phyloP scores from a whole-genome alignment of 2,113 vertebrate species.

The Oryzias melastigma region DNA sequence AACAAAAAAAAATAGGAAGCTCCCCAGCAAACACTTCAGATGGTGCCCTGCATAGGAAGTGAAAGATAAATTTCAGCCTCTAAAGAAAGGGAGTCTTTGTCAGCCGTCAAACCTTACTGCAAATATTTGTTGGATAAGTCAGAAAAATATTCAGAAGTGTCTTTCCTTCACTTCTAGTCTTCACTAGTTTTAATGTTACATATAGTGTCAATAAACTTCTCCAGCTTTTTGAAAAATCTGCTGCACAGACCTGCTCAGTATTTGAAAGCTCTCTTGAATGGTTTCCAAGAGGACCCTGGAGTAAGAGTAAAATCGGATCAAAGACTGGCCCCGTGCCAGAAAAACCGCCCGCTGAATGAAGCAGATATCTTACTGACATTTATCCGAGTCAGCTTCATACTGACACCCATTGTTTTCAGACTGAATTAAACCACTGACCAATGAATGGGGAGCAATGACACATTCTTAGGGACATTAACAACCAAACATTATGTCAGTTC shows the following conservation, averaged over 20 bases:
- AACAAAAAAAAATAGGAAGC: constrained; percentile 40
- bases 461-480: background rate
- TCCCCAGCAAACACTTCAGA: constrained; percentile 69
- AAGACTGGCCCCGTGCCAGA: constrained; percentile 4
- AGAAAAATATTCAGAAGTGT: constrained; percentile 17
- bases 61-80: constrained; percentile 57
- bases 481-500: background rate
- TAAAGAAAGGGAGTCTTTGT: constrained; percentile 56
- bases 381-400: background rate
- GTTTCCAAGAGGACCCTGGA: constrained; percentile 6
- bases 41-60: constrained; percentile 66
- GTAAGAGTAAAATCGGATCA: constrained; percentile 20
- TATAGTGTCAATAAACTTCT: background rate
- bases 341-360: background rate
- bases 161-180: too few species aligned
- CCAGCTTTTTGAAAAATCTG: background rate
- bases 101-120: constrained; percentile 26
- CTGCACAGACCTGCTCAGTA: constrained; percentile 2
- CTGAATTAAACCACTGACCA: background rate
- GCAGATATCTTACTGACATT: background rate
- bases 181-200: background rate
- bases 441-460: background rate
- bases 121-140: constrained; percentile 26
- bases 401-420: background rate
- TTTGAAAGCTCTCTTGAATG: constrained; percentile 11